Conservation (phyloP, 2,113 vertebrate genomes). For the Buteo buteo region DNA sequence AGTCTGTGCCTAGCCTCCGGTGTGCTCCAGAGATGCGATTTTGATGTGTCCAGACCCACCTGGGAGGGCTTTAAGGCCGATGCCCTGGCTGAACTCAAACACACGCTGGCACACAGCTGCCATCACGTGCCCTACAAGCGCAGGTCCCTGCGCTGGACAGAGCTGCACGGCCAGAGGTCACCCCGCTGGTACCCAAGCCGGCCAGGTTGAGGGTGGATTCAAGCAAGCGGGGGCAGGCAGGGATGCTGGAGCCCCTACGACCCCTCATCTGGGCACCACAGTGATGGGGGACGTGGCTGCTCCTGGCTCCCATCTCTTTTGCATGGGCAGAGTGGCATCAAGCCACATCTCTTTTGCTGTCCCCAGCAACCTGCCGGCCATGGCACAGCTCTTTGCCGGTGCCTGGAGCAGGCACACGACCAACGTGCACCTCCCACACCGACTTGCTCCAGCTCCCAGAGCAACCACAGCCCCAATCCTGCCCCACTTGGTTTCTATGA, state of each 20-base stretch:
- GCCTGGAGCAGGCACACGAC: not conserved
- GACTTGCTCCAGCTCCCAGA: fast-evolving
- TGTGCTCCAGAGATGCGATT: not conserved
- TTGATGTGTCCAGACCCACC: not conserved
- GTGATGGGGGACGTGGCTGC: fast-evolving
- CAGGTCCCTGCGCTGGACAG: not conserved
- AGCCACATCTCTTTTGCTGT: too few species aligned
- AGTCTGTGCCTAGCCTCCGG: fast-evolving
- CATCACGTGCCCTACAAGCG: fast-evolving
- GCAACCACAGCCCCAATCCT: not conserved
- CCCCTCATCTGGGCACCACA: not conserved
- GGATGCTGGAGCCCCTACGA: fast-evolving
- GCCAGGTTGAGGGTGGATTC: fast-evolving
- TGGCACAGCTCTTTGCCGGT: not conserved
- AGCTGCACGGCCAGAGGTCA: not conserved
- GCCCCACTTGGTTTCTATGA: fast-evolving
- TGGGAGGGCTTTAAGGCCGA: not conserved
- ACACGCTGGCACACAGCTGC: not conserved
- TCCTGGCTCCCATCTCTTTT: not conserved
- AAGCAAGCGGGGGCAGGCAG: not conserved
- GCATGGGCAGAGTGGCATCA: not conserved
- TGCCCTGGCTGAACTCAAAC: fast-evolving
- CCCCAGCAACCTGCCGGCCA: not conserved
- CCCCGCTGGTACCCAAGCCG: not conserved
- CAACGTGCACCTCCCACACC: not conserved